These are phyloP conservation scores for Chrysopa pallens DNA, from an alignment of 1,140 invertebrate genomes.

Conservation along the genomic window DNA sequence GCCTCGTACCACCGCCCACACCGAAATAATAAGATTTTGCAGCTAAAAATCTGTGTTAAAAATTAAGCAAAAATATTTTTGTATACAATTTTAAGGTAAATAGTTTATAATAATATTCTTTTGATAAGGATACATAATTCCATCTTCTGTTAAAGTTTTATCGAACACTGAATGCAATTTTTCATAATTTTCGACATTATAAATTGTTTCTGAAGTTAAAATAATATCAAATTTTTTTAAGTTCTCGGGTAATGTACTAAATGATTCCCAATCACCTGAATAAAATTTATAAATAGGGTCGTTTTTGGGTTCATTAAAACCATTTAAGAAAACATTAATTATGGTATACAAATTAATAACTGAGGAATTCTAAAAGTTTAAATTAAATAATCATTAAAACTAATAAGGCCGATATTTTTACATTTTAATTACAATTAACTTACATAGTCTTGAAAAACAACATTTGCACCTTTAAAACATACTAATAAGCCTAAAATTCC, in stretches of 20 bases:
- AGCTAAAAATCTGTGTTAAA: slow-evolving; percentile 38
- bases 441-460: slow-evolving; percentile 87
- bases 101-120: neutral
- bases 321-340: slow-evolving; percentile 59
- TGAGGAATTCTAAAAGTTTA: slow-evolving; percentile 48
- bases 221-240: slow-evolving; percentile 58
- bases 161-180: slow-evolving; percentile 57
- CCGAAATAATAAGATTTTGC: slow-evolving; percentile 83
- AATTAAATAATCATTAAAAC: slow-evolving; percentile 2
- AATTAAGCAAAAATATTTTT: slow-evolving; percentile 5
- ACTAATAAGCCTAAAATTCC: slow-evolving; percentile 64
- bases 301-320: slow-evolving; percentile 24
- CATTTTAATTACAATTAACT: slow-evolving; percentile 17
- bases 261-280: slow-evolving; percentile 62
- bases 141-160: slow-evolving; percentile 39
- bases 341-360: slow-evolving; percentile 55
- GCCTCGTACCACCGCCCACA: slow-evolving; percentile 59
- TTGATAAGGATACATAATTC: slow-evolving; percentile 32
- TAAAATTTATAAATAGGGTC: slow-evolving; percentile 42
- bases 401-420: neutral
- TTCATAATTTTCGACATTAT: slow-evolving; percentile 59
- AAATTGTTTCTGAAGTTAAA: slow-evolving; percentile 80
- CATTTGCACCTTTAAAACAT: slow-evolving; percentile 39
- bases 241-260: slow-evolving; percentile 20
- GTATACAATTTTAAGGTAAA: no score